phyloP scores from a whole-genome alignment of 2,113 vertebrate genomes.

The Gallinago media region DNA sequence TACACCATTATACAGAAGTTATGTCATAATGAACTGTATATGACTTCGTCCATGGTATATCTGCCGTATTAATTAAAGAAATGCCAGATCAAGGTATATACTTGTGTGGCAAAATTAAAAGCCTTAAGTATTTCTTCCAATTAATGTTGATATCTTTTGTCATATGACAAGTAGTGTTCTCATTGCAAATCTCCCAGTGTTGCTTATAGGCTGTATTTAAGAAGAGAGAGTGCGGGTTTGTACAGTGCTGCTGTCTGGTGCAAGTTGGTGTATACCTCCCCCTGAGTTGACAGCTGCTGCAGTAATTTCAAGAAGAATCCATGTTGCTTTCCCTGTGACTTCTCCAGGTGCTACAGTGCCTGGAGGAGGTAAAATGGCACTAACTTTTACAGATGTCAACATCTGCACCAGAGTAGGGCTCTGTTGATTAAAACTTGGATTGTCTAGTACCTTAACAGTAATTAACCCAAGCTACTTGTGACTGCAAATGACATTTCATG shows the following conservation, averaged over 20 bases:
- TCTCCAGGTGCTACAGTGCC: conserved; percentile 71
- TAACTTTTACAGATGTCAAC: conserved; percentile 75
- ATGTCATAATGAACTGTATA: neutral
- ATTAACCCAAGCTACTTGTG: conserved; percentile 64
- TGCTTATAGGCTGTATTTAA: conserved; percentile 5
- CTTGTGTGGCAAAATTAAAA: neutral
- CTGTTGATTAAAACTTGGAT: conserved; percentile 66
- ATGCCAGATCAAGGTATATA: neutral
- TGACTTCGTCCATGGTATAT: neutral
- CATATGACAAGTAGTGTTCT: neutral
- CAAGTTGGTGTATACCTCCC: conserved; percentile 59
- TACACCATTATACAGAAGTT: neutral
- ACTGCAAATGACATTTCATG: neutral
- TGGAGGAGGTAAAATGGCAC: conserved; percentile 61
- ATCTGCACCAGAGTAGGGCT: conserved; percentile 46
- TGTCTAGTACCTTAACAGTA: conserved; percentile 60
- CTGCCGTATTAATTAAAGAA: neutral
- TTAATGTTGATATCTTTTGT: conserved; percentile 11
- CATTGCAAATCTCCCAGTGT: conserved; percentile 9
- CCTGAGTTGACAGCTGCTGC: conserved; percentile 73
- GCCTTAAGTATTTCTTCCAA: neutral
- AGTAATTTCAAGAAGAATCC: conserved; percentile 64
- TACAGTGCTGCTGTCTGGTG: conserved; percentile 55
- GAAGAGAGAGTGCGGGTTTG: conserved; percentile 23
- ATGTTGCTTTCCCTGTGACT: conserved; percentile 68